Evolutionary conservation across 2,797 vertebrate species (phyloP).

Genomic region (Strix occidentalis): DNA sequence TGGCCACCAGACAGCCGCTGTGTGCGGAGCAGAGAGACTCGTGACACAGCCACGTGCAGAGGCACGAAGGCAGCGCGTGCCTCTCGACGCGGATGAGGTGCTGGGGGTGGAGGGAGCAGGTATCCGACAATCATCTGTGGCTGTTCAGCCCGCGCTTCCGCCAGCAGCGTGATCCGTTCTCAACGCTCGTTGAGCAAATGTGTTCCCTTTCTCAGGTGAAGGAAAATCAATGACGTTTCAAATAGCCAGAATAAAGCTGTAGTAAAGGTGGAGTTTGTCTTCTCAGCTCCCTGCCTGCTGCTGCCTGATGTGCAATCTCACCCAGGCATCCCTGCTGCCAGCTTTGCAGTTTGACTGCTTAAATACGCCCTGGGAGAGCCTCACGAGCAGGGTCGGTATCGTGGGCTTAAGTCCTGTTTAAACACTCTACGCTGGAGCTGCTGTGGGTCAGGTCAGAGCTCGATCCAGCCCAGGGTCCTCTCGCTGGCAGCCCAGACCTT

Average conservation of each 20-base stretch:
- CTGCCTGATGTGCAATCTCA: background rate
- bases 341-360: background rate
- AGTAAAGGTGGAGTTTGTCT: background rate
- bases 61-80: accelerated
- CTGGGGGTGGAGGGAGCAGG: background rate
- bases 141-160: background rate
- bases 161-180: background rate
- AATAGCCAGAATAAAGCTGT: background rate
- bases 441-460: background rate
- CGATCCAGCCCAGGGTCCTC: background rate
- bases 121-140: no score
- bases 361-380: background rate
- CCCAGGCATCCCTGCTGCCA: accelerated
- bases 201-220: background rate
- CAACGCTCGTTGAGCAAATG: background rate
- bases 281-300: background rate
- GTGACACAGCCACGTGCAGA: accelerated
- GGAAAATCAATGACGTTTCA: background rate
- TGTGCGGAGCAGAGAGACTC: accelerated
- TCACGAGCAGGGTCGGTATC: accelerated
- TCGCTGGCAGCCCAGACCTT: background rate
- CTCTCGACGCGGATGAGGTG: accelerated
- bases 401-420: background rate
- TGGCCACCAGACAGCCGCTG: no score
- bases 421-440: accelerated